Conservation (phyloP, 1,140 invertebrate species). For the Manduca sexta region DNA sequence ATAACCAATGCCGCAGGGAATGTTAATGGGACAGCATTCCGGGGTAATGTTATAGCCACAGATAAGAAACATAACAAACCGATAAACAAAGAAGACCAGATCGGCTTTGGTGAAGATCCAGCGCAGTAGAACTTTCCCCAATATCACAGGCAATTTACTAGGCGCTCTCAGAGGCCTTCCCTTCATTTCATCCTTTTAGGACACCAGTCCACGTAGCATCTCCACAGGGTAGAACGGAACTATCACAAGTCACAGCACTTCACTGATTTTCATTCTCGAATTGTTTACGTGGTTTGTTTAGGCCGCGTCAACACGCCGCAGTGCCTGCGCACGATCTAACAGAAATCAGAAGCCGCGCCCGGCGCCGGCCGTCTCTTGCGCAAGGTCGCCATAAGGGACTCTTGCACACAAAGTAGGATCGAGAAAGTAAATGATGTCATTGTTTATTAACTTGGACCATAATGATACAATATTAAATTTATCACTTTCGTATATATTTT, state of each 20-base stretch:
- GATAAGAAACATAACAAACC: slow-evolving; percentile 35
- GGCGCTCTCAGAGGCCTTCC: slow-evolving; percentile 27
- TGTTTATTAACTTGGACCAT: slow-evolving; percentile 12
- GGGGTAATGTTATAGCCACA: too few relatives aligned
- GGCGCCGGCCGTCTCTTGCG: slow-evolving; percentile 31
- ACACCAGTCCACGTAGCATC: slow-evolving; percentile 15
- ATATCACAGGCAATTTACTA: slow-evolving; percentile 39
- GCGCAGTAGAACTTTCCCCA: slow-evolving; percentile 46
- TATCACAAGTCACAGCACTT: slow-evolving; percentile 6
- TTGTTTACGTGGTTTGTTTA: too few relatives aligned
- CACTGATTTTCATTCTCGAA: too few relatives aligned
- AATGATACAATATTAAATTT: slow-evolving; percentile 3
- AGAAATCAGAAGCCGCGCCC: slow-evolving; percentile 6
- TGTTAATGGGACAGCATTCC: too few relatives aligned
- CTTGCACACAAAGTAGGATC: slow-evolving; percentile 24
- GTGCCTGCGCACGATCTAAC: slow-evolving; percentile 18
- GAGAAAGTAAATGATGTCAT: slow-evolving; percentile 49
- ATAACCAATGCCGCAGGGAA: too few relatives aligned
- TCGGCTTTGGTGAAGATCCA: slow-evolving; percentile 61
- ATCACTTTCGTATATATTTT: neutral
- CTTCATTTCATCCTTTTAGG: slow-evolving; percentile 57
- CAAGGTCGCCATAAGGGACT: slow-evolving; percentile 32
- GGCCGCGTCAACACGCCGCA: slow-evolving; percentile 24
- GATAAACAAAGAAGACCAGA: slow-evolving; percentile 52
- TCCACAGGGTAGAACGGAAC: slow-evolving; percentile 14